These are phyloP conservation scores for Hyaena hyaena DNA, from an alignment of 2,113 vertebrate species.

Conservation along the genomic window DNA sequence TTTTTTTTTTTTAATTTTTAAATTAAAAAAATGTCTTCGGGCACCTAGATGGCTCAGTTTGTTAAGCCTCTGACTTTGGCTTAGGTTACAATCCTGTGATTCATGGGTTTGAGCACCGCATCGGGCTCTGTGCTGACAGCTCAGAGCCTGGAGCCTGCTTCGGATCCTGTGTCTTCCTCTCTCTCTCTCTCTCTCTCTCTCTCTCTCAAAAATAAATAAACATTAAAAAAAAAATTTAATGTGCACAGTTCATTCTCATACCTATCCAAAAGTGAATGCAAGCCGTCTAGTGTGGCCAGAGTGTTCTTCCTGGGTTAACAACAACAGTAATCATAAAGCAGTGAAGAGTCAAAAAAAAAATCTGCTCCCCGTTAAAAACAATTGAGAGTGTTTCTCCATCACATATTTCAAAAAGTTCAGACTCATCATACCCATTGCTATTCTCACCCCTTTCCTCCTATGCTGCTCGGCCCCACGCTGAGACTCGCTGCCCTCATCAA, in stretches of 20 bases:
- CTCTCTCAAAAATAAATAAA: too few relatives aligned
- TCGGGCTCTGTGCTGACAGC: too few relatives aligned
- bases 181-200: too few relatives aligned
- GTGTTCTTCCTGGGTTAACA: neutral
- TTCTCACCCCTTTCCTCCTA: neutral
- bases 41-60: too few relatives aligned
- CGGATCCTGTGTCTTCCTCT: too few relatives aligned
- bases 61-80: too few relatives aligned
- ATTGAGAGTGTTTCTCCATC: neutral
- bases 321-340: neutral
- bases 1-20: neutral
- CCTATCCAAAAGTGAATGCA: neutral
- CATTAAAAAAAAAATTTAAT: neutral
- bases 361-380: neutral
- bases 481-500: rapidly evolving
- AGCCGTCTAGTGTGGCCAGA: neutral
- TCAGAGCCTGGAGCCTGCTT: too few relatives aligned
- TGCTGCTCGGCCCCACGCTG: rapidly evolving
- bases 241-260: neutral
- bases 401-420: neutral
- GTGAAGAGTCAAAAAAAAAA: neutral
- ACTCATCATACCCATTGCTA: neutral
- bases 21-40: neutral
- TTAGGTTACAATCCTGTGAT: too few relatives aligned
- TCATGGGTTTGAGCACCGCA: too few relatives aligned